phyloP scores from a whole-genome alignment of 2,113 vertebrate species.

The Miniopterus natalensis region DNA sequence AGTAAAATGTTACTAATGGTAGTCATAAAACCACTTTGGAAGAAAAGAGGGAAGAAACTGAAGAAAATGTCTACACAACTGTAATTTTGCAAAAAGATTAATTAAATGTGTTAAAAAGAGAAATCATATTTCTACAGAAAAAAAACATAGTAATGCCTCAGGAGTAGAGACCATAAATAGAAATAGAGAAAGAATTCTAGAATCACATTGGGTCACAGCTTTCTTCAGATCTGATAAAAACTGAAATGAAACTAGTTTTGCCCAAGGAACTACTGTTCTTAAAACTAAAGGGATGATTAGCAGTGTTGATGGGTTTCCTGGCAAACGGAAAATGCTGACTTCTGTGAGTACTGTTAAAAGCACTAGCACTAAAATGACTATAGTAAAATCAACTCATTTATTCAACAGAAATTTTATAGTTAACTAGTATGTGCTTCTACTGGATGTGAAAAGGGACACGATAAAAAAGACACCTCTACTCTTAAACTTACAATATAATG shows the following conservation, averaged over 20 bases:
- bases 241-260: slow-evolving; percentile 37
- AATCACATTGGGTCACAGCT: neutral
- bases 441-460: neutral
- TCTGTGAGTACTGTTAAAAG: neutral
- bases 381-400: slow-evolving; percentile 9
- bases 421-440: neutral
- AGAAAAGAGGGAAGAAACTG: neutral
- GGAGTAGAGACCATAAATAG: neutral
- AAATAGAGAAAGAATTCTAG: neutral
- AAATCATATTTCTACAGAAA: neutral
- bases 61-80: slow-evolving; percentile 10
- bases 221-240: slow-evolving; percentile 26
- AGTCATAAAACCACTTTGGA: neutral
- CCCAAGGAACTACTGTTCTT: slow-evolving; percentile 32
- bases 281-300: slow-evolving; percentile 39
- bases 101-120: neutral
- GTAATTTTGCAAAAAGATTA: slow-evolving; percentile 5
- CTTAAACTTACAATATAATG: neutral
- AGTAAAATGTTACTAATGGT: neutral
- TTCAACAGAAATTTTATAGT: neutral
- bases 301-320: neutral
- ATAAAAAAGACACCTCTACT: neutral
- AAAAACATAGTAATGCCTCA: neutral
- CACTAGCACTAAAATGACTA: neutral
- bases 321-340: slow-evolving; percentile 20